phyloP scores from a whole-genome alignment of 2,797 vertebrate species.

The Rallus crepitans region DNA sequence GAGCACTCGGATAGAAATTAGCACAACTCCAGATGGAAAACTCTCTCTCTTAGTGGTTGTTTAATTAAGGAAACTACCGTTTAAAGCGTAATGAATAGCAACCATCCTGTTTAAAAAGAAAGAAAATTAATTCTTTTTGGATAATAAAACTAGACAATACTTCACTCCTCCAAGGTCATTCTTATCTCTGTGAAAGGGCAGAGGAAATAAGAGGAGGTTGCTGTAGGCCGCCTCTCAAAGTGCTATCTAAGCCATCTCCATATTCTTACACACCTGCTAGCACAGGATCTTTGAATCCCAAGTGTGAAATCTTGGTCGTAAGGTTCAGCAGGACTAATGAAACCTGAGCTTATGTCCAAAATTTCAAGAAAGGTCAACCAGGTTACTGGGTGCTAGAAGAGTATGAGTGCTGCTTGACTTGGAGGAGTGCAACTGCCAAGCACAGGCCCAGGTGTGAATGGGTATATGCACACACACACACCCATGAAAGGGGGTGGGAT shows the following conservation, averaged over 20 bases:
- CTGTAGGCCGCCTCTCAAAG: background rate
- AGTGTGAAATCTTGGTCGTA: background rate
- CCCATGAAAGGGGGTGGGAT: accelerated
- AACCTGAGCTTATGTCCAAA: slow-evolving; percentile 1
- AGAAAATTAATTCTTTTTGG: background rate
- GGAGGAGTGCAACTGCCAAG: background rate
- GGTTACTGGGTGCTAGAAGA: background rate
- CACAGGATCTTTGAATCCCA: background rate
- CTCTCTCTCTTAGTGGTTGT: background rate
- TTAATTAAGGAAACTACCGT: background rate
- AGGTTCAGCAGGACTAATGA: background rate
- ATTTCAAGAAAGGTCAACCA: background rate
- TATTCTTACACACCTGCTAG: background rate
- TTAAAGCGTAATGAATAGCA: background rate
- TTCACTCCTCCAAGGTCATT: background rate
- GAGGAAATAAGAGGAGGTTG: background rate
- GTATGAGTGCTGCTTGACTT: background rate
- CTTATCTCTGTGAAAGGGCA: background rate
- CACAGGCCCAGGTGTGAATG: background rate
- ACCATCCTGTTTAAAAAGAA: background rate
- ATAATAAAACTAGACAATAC: background rate
- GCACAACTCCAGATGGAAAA: background rate
- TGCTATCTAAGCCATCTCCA: accelerated
- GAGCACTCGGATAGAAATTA: background rate
- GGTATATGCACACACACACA: too few relatives aligned